phyloP scores from a whole-genome alignment of 2,888 invertebrate species.

The Acleris sparsana region DNA sequence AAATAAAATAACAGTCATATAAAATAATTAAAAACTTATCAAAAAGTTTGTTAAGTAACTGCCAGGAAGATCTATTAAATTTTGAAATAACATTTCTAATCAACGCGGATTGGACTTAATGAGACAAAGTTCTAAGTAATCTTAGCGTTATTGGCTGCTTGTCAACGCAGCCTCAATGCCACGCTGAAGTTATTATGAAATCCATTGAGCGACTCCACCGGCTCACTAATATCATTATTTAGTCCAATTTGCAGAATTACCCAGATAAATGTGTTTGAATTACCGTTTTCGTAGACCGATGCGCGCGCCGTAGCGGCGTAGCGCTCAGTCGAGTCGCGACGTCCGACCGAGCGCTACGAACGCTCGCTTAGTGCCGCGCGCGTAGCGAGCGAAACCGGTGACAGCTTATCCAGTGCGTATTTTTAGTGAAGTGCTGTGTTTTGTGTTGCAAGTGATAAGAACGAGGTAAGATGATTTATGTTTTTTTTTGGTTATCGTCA shows the following conservation, averaged over 20 bases:
- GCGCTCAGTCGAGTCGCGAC: conserved; percentile 57
- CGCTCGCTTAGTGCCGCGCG: conserved; percentile 29
- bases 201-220: conserved; percentile 56
- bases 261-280: conserved; percentile 80
- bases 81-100: too few relatives aligned
- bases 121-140: too few relatives aligned
- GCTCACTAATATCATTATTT: conserved; percentile 74
- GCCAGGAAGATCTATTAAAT: too few relatives aligned
- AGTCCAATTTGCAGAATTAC: conserved; percentile 80
- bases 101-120: background rate
- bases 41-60: too few relatives aligned
- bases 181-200: conserved; percentile 68
- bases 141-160: conserved; percentile 9
- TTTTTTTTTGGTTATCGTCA: background rate
- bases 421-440: conserved; percentile 38
- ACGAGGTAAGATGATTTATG: conserved; percentile 41
- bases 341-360: conserved; percentile 40
- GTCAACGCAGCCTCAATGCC: conserved; percentile 50
- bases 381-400: conserved; percentile 35
- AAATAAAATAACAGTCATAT: too few relatives aligned
- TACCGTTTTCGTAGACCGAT: conserved; percentile 71
- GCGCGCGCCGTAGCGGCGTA: conserved; percentile 75
- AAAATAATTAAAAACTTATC: too few relatives aligned
- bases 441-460: conserved; percentile 42
- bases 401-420: conserved; percentile 34